Evolutionary conservation across 2,113 vertebrate species (phyloP).

Genomic region (Microcebus murinus): DNA sequence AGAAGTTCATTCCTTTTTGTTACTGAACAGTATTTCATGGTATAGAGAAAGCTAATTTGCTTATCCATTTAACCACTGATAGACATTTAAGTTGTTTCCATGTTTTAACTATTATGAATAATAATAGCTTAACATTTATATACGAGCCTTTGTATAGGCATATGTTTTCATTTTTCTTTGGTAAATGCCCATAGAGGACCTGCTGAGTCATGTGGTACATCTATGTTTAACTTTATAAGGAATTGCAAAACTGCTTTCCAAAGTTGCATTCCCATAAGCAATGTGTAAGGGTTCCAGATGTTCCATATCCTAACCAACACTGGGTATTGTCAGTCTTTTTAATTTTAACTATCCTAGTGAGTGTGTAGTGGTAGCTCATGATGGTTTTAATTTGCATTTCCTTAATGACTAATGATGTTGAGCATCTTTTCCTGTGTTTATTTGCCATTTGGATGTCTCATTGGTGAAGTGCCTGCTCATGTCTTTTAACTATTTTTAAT

Average conservation of each 20-base stretch:
- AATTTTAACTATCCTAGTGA: background rate
- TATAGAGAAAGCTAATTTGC: background rate
- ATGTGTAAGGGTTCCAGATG: background rate
- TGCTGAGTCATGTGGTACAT: background rate
- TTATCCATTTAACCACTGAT: constrained; percentile 3
- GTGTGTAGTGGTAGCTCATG: background rate
- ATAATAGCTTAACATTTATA: background rate
- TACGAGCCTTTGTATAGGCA: background rate
- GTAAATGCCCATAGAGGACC: constrained; percentile 19
- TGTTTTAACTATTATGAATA: background rate
- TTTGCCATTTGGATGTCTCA: constrained; percentile 23
- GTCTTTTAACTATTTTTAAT: background rate
- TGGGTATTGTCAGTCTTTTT: constrained; percentile 9
- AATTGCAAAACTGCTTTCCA: background rate
- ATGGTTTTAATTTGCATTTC: constrained; percentile 7
- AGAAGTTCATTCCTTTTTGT: background rate
- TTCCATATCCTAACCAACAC: background rate
- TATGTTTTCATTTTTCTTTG: background rate
- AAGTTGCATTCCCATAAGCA: background rate
- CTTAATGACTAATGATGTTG: background rate
- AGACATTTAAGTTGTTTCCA: background rate
- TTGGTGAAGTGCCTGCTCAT: background rate
- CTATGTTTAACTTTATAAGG: constrained; percentile 15
- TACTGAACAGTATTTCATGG: background rate
- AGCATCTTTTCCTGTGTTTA: constrained; percentile 6